A percentile compares a stretch with the other conserved stretches of the same genome.
These are phyloP conservation scores for Trididemnum miniatum DNA, from an alignment of 23 tunicate species.

Conservation along the genomic window DNA sequence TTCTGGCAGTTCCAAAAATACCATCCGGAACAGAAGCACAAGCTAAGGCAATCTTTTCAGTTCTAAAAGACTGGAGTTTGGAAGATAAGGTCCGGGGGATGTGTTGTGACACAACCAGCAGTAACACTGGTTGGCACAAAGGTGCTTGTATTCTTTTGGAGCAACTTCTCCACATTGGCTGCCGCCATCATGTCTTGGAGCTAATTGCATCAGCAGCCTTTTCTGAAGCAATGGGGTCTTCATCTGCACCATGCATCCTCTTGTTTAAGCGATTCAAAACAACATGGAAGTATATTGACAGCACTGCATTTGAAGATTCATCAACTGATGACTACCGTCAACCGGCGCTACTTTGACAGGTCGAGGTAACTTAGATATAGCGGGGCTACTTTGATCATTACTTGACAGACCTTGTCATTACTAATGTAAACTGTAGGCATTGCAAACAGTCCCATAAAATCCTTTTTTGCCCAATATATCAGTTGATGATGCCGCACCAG, in stretches of 20 bases:
- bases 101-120: constrained; percentile 23
- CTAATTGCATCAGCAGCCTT: constrained; percentile 26
- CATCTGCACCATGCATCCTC: constrained; percentile 13
- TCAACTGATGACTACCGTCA: constrained; percentile 37
- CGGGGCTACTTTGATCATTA: constrained; percentile 3
- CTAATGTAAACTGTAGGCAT: background rate
- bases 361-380: constrained; percentile 20
- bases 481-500: constrained; percentile 1
- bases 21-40: constrained; percentile 7
- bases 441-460: background rate
- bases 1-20: background rate
- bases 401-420: background rate
- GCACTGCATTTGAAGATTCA: constrained; percentile 9
- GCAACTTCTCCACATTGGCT: constrained; percentile 25
- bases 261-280: constrained; percentile 25
- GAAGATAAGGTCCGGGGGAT: constrained; percentile 9
- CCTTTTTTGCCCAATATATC: background rate
- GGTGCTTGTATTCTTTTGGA: background rate
- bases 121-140: constrained; percentile 13
- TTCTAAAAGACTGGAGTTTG: constrained; percentile 7
- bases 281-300: constrained; percentile 22
- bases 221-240: constrained; percentile 25
- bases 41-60: constrained; percentile 8
- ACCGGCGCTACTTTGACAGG: constrained; percentile 8
- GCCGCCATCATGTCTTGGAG: constrained; percentile 33